Percentiles rank a stretch among this genome's conserved stretches.
These are phyloP conservation scores for Parnassius apollo DNA, from an alignment of 2,888 invertebrate species.

Conservation along the genomic window DNA sequence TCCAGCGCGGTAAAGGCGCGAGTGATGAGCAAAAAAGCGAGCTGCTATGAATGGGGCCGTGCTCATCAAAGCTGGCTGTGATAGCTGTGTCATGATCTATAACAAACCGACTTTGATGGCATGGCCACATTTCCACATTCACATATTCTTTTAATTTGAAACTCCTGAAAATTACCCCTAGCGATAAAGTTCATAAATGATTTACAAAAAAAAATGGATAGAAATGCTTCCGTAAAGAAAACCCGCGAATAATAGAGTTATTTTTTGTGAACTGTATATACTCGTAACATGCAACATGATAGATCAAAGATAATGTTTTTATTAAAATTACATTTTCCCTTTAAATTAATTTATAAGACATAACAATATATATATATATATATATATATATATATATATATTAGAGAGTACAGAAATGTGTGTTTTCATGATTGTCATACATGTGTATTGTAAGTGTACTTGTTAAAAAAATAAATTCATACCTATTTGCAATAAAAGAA, in stretches of 20 bases:
- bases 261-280: too few species aligned
- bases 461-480: too few species aligned
- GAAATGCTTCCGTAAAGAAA: neutral
- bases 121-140: conserved; percentile 68
- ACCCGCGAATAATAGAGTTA: neutral
- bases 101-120: conserved; percentile 91
- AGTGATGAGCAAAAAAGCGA: conserved; percentile 18
- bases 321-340: too few species aligned
- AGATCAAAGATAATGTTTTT: too few species aligned
- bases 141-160: conserved; percentile 24
- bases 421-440: too few species aligned
- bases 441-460: too few species aligned
- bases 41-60: conserved; percentile 79
- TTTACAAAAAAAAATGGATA: neutral
- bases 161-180: conserved; percentile 29
- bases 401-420: too few species aligned
- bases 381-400: too few species aligned
- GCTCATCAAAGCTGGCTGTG: conserved; percentile 99
- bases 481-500: too few species aligned
- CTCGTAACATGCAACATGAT: too few species aligned
- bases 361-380: too few species aligned
- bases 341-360: too few species aligned
- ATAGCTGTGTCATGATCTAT: conserved; percentile 87
- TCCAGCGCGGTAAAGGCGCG: conserved; percentile 16
- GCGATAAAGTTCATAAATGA: neutral